Base-by-base conservation (phyloP, 2,888 invertebrate genomes). In the Aspidiotus rigidus region DNA sequence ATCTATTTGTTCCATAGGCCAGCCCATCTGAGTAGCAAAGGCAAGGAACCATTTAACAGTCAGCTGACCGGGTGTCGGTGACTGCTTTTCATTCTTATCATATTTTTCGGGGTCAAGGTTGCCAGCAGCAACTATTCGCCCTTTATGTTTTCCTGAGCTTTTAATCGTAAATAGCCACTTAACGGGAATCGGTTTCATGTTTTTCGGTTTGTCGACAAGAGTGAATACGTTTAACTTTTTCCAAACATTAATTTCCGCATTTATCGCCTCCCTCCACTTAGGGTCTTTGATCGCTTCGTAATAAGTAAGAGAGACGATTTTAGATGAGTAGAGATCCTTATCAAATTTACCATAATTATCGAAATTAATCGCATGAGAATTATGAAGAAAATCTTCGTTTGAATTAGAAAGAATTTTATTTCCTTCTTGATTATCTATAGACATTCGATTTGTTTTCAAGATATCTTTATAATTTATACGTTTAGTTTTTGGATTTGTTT, bases 81-180 rank as follows among this genome's bases (percentile, higher is more conserved):
- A 49, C 3, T 49, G 2, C n/a, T 49, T 49, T n/a, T 49, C 49
- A 49, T 49, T 13, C 6, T 49, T 49, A 13, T 11, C 2, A 6
- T 49, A 49, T n/a, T 49, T 49, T 49, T 49, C 49, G 6, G 10
- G 49, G 6, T 49, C 49, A 6, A 49, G 49, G 49, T 49, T 49
- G 1, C 49, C 49, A 3, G 10, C n/a, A 13, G 49, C 49, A 6
- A 49, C 49, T 2, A 49, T 49, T 49, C 49, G 2, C 1, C 49
- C 6, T n/a, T 49, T 49, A 11, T 49, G 3, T 49, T 49, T 49
- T n/a, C 49, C 49, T 13, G 10, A 13, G 6, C n/a, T n/a, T 49
- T 49, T 49, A 49, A 49, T 49, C n/a, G 49, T 49, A 6, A 49
- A n/a, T 49, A 49, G n/a, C 49, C 49, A 49, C 49, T 49, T 49